Evolutionary conservation across 2,113 vertebrate genomes (phyloP), one percentile per base, ranked within the genome.

Genomic region (Athene cunicularia): DNA sequence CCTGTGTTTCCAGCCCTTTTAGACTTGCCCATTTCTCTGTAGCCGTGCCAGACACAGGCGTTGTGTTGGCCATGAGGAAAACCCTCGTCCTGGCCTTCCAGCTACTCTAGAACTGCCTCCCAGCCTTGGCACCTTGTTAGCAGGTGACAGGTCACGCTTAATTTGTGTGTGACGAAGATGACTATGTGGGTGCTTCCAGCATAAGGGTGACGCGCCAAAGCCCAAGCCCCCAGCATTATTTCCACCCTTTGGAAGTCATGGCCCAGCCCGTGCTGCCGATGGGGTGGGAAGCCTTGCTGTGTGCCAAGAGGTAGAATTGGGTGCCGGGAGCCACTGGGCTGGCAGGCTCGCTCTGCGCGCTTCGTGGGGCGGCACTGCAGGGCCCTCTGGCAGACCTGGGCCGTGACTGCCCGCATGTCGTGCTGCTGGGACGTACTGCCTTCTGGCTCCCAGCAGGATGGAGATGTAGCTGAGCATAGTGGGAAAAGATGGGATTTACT

Each of bases 111-210:
- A 75, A 28, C 62, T 62, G 74, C 70, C 11, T 55, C 5, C 58
- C 43, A 82, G 73, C 80, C 53, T 68, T 17, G 58, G 85, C 16
- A 2, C 91, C 68, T 91, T 3, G 0, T 43, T 53, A 91, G 63
- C 24, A 7, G 2, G 9, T 0, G 0, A 39, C 20, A 27, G 73
- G 35, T 66, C 67, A 60, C 0, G 0, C 64, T 75, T 60, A 5
- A 59, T 87, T 71, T 53, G 66, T 49, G 6, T 6, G 37, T 32
- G 68, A 81, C 1, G 2, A 50, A 56, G 63, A 28, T 59, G 41
- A 67, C 2, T 12, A 11, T 20, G 52, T 1, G 0, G 27, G 24
- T 26, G 33, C 63, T 26, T 80, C 41, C 45, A 28, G 28, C 59
- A 32, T 52, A 64, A 45, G 43, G n/a, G 35, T 75, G 59, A 90